Percentiles rank a stretch among this genome's conserved stretches.
Conservation (phyloP, 2,888 invertebrate species). For the Cenopis cana region DNA sequence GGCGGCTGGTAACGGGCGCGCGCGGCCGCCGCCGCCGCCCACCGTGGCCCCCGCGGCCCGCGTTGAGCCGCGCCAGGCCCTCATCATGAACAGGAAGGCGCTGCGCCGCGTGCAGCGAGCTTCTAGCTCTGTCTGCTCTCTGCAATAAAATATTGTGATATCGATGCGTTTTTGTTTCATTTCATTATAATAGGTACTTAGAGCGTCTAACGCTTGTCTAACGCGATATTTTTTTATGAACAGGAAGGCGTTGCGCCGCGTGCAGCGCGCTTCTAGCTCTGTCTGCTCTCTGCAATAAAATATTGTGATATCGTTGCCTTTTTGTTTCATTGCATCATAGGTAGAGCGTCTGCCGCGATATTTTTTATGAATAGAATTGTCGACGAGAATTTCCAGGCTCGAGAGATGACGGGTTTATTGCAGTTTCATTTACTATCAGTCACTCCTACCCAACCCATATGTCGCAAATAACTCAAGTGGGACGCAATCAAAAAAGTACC, state of each 20-base stretch:
- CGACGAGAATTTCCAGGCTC: too few species aligned
- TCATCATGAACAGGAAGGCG: conserved; percentile 78
- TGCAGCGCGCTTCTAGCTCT: conserved; percentile 75
- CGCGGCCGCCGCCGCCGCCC: conserved; percentile 52
- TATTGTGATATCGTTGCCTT: conserved; percentile 1
- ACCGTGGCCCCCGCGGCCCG: conserved; percentile 49
- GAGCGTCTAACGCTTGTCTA: too few species aligned
- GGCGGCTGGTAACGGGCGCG: conserved; percentile 49
- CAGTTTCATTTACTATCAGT: too few species aligned
- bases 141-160: conserved; percentile 71
- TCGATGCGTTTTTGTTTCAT: conserved; percentile 12
- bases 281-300: conserved; percentile 83
- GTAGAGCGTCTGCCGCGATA: too few species aligned
- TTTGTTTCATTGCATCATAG: too few species aligned
- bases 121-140: conserved; percentile 80
- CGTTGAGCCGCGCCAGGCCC: conserved; percentile 58
- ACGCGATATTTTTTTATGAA: too few species aligned
- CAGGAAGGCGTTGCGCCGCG: conserved; percentile 69
- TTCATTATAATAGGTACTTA: not conserved
- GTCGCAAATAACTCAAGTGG: too few species aligned
- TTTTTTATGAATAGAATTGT: too few species aligned
- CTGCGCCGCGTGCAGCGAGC: conserved; percentile 70
- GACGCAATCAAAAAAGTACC: too few species aligned
- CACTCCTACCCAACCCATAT: too few species aligned
- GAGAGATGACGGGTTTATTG: too few species aligned